A percentile compares a stretch with the other conserved stretches of the same genome.
phyloP scores from a whole-genome alignment of 2,113 vertebrate species.

The Microtus pennsylvanicus region DNA sequence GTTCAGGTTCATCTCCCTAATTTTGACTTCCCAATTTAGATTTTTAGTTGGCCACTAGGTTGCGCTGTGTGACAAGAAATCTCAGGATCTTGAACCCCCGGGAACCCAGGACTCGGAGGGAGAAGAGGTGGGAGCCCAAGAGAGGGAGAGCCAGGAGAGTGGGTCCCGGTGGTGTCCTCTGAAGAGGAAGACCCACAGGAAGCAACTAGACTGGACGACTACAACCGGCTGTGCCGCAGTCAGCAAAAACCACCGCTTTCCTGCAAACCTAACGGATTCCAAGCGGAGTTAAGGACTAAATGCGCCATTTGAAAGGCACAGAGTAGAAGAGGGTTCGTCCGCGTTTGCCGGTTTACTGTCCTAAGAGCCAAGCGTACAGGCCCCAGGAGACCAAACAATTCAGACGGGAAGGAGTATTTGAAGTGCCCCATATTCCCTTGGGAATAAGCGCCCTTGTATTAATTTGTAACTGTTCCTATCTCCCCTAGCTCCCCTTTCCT shows the following conservation, averaged over 20 bases:
- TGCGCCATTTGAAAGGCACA: neutral
- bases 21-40: neutral
- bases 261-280: neutral
- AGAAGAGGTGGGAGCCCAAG: constrained; percentile 51
- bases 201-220: neutral
- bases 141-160: too few relatives aligned
- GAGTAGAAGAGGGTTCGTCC: neutral
- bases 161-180: too few relatives aligned
- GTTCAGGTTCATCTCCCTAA: neutral
- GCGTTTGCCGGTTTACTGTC: neutral
- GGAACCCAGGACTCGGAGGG: constrained; percentile 73
- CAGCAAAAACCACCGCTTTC: neutral
- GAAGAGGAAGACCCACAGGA: neutral
- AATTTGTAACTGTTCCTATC: neutral
- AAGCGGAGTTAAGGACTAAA: neutral
- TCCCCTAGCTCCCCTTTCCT: too few relatives aligned
- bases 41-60: constrained; percentile 53
- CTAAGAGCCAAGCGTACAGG: neutral
- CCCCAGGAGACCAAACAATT: neutral
- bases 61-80: constrained; percentile 69
- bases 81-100: neutral
- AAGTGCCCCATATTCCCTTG: neutral
- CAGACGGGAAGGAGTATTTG: neutral
- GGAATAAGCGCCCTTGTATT: neutral
- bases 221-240: neutral